Base-by-base conservation (phyloP, 2,113 vertebrate genomes). In the Mobula birostris region DNA sequence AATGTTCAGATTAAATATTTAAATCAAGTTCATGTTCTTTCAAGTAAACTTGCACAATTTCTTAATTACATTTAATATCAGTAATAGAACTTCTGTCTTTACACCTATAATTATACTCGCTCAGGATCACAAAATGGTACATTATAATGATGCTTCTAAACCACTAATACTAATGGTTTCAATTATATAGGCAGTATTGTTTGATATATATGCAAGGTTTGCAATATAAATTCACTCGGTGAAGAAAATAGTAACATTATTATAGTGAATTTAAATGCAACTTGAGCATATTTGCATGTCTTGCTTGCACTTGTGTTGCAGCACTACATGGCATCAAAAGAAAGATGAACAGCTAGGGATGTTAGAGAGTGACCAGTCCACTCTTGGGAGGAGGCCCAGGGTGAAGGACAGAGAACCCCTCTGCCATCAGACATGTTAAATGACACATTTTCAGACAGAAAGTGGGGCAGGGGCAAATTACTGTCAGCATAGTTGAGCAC, bases 1-100 rank as follows among this genome's bases (percentile, higher is more conserved):
- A 68, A 12, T 90, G 61, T 90, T 90, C 83, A 29, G 85, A 63
- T 90, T 90, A 90, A 90, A 90, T 63, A 90, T 32, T 90, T 90
- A 90, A 90, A 90, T 66, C n/a, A 36, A 66, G 29, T 66, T 61
- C 14, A 66, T 90, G 85, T 66, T 90, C 85, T 88, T 83, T 88
- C 61, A 90, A 90, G 66, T 68, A 90, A 32, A 90, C 61, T 68
- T 90, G 58, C 58, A 17, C 1, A 15, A 5, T 32, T 68, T 61
- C 85, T 90, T 90, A 90, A 90, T 90, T 90, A n/a, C 12, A 90
- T 36, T 5, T 66, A 90, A 90, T 83, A 56, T 58, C 21, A 27
- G 80, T 56, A 83, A 58, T 66, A 66, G 15, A 61, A 90, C 15
- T 90, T 90, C 61, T 90, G 85, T 66, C 29, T 66, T 66, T 66